These are phyloP conservation scores for Galaxea fascicularis DNA, from an alignment of 92 coral and sea anemone species.

Conservation along the genomic window DNA sequence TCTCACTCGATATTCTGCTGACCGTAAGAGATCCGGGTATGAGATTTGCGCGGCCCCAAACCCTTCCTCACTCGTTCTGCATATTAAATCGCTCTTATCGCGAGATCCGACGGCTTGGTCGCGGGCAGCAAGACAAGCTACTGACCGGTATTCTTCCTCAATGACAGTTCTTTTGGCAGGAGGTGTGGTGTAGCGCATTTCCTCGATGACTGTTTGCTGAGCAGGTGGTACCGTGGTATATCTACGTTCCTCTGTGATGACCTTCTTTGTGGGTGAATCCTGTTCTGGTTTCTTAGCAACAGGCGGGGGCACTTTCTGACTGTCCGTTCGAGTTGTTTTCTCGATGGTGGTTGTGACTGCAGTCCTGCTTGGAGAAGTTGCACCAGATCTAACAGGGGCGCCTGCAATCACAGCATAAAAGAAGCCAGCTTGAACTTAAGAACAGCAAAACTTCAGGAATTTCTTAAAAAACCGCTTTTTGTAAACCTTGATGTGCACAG, in stretches of 20 bases:
- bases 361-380: constrained; percentile 20
- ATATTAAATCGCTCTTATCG: too few relatives aligned
- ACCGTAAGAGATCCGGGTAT: too few relatives aligned
- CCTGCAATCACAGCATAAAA: neutral
- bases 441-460: too few relatives aligned
- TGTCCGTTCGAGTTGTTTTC: constrained; percentile 55
- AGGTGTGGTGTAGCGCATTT: constrained; percentile 60
- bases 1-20: too few relatives aligned
- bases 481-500: too few relatives aligned
- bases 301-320: constrained; percentile 56
- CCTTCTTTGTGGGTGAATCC: constrained; percentile 54
- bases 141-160: constrained; percentile 64
- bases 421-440: too few relatives aligned
- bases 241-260: constrained; percentile 65
- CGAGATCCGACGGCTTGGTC: too few relatives aligned
- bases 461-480: too few relatives aligned
- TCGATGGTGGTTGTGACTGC: constrained; percentile 55
- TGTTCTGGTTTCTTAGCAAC: constrained; percentile 68
- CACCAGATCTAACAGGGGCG: constrained; percentile 8
- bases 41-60: too few relatives aligned
- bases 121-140: neutral
- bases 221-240: constrained; percentile 65
- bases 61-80: too few relatives aligned
- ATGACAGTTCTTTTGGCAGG: constrained; percentile 64
- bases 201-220: constrained; percentile 68